Evolutionary conservation across 2,113 vertebrate genomes (phyloP).

Genomic region (Pomatostomus ruficeps): DNA sequence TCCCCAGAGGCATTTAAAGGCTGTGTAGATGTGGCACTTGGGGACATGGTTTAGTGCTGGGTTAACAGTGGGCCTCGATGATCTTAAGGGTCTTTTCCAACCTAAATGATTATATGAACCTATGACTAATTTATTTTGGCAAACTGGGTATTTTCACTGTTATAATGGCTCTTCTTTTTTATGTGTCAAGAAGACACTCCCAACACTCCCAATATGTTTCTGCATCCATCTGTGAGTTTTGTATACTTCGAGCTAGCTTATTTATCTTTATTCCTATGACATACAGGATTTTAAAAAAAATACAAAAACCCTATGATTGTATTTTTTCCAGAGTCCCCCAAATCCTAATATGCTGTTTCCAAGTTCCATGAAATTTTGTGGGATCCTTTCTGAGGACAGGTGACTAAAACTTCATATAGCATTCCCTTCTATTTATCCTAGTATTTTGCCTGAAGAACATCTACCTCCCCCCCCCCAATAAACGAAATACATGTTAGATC

Average conservation of each 20-base stretch:
- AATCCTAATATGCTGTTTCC: background rate
- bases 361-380: background rate
- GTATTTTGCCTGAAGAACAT: background rate
- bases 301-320: background rate
- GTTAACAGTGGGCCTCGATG: accelerated
- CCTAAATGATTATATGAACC: background rate
- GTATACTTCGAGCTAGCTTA: background rate
- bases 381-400: background rate
- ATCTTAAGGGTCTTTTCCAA: background rate
- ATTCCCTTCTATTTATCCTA: background rate
- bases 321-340: background rate
- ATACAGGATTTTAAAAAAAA: background rate
- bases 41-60: background rate
- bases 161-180: background rate
- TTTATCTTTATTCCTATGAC: background rate
- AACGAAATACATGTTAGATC: accelerated
- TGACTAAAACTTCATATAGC: background rate
- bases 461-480: too few relatives aligned
- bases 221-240: background rate
- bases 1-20: background rate
- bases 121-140: background rate
- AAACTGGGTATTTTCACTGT: background rate
- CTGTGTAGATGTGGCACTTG: too few relatives aligned
- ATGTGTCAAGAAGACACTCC: background rate
- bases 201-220: background rate